Conservation (phyloP, 2,797 vertebrate species). For the Caiman crocodilus region DNA sequence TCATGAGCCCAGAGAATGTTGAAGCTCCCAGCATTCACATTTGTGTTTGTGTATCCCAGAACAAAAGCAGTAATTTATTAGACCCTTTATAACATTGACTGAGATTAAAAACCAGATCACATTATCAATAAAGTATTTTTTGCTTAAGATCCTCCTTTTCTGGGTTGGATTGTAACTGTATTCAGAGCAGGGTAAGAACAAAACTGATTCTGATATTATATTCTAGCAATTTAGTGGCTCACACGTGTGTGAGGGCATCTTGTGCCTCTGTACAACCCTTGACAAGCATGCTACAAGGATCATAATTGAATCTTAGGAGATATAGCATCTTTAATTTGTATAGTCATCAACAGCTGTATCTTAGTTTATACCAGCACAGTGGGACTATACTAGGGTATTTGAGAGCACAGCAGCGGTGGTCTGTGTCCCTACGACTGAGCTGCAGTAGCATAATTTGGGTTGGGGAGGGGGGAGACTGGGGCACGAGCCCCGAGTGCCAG, state of each 20-base stretch:
- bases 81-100: not conserved
- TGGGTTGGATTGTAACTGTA: slow-evolving; percentile 5
- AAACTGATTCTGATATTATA: not conserved
- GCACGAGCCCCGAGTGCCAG: no score
- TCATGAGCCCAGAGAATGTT: not conserved
- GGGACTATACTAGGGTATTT: no score
- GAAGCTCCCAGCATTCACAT: not conserved
- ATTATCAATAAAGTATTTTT: not conserved
- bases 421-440: not conserved
- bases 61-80: not conserved
- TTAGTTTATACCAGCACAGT: slow-evolving; percentile 5
- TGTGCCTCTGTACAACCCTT: not conserved
- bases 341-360: slow-evolving; percentile 11
- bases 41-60: not conserved
- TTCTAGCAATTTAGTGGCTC: not conserved
- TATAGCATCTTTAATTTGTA: not conserved
- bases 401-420: no score
- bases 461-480: no score
- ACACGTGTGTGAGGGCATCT: not conserved
- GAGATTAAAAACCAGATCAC: not conserved
- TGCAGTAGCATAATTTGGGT: no score
- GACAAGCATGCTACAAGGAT: not conserved
- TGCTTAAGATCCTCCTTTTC: not conserved
- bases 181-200: not conserved
- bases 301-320: not conserved